phyloP scores from a whole-genome alignment of 2,113 vertebrate genomes.

The Anarhynchus alexandrinus region DNA sequence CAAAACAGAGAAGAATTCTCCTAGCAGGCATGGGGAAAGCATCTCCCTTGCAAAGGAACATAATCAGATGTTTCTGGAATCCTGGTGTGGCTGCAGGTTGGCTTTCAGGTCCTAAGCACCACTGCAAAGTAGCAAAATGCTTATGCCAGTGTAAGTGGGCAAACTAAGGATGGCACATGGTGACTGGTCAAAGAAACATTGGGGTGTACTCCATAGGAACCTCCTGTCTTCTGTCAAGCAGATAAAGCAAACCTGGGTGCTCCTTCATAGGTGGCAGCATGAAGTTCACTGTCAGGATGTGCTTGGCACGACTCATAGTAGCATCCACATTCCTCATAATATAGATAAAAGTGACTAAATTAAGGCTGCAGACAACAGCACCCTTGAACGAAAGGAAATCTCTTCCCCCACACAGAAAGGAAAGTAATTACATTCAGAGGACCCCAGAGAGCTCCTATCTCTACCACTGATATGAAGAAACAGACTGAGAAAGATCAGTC shows the following conservation, averaged over 20 bases:
- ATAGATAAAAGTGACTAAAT: background rate
- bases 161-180: background rate
- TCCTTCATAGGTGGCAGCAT: background rate
- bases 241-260: background rate
- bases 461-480: background rate
- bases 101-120: background rate
- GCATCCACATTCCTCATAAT: background rate
- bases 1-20: background rate
- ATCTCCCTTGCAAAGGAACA: background rate
- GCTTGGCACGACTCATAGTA: background rate
- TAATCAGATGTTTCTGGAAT: background rate
- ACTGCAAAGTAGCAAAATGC: background rate
- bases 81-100: background rate
- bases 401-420: background rate
- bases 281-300: background rate
- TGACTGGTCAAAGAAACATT: background rate
- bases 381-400: background rate
- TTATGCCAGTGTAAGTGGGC: background rate
- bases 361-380: background rate
- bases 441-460: constrained; percentile 8
- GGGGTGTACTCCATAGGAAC: background rate
- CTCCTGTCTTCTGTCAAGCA: background rate
- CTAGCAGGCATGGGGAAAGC: background rate
- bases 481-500: background rate
- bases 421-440: background rate